phyloP scores from a whole-genome alignment of 2,113 vertebrate genomes.

The Rhinolophus sinicus region DNA sequence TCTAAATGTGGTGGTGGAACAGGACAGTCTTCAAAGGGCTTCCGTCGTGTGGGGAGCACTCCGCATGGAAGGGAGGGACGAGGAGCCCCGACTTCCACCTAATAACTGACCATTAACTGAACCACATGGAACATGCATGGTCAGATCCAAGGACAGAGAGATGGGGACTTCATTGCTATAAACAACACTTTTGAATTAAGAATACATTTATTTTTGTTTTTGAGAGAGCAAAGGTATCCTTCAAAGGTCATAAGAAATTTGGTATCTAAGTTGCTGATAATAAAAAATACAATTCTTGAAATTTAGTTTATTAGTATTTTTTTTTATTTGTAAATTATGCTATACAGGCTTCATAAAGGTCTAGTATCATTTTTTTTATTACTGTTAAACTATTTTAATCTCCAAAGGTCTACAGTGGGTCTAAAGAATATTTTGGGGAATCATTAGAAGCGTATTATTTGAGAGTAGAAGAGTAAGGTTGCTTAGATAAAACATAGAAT shows the following conservation, averaged over 20 bases:
- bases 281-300: neutral
- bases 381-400: slow-evolving; percentile 12
- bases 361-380: neutral
- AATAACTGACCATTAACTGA: neutral
- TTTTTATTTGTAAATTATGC: neutral
- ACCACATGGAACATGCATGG: neutral
- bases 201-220: neutral
- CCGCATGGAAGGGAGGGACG: too few relatives aligned
- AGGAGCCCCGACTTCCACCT: neutral
- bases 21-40: neutral
- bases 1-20: neutral
- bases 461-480: neutral
- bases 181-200: neutral
- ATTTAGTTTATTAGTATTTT: neutral
- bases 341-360: neutral
- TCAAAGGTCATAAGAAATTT: neutral
- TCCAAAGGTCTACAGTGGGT: neutral
- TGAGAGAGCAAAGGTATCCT: neutral
- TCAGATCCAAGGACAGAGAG: neutral
- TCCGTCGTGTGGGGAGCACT: neutral
- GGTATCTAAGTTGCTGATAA: neutral
- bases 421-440: neutral
- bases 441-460: neutral
- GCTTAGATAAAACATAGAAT: neutral
- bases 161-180: too few relatives aligned